These are phyloP conservation scores for Cephonodes hylas DNA, from an alignment of 2,888 invertebrate genomes.

Conservation along the genomic window DNA sequence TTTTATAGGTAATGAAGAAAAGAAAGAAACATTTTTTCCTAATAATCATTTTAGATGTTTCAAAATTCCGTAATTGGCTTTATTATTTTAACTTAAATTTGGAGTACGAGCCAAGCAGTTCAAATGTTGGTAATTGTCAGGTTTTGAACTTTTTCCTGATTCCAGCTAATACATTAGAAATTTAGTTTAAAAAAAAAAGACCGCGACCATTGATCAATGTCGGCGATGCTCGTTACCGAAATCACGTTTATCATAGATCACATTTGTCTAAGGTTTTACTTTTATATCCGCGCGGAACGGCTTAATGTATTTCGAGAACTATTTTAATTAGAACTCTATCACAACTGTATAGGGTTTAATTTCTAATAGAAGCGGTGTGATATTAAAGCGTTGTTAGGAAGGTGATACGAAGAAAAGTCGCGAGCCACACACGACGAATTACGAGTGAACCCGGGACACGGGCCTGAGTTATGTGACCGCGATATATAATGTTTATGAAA, in stretches of 20 bases:
- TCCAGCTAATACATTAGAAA: background rate
- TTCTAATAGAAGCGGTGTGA: slow-evolving; percentile 33
- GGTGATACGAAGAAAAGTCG: slow-evolving; percentile 60
- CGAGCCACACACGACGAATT: slow-evolving; percentile 79
- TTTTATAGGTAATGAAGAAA: background rate
- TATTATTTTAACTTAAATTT: background rate
- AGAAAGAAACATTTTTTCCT: no score
- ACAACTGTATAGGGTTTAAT: slow-evolving; percentile 29
- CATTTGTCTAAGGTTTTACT: slow-evolving; percentile 75
- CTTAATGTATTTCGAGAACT: slow-evolving; percentile 24
- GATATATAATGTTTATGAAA: slow-evolving; percentile 71
- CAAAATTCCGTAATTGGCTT: no score
- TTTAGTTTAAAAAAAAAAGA: slow-evolving; percentile 65
- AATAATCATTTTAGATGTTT: no score
- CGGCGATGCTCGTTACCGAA: slow-evolving; percentile 73
- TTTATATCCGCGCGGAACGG: slow-evolving; percentile 35
- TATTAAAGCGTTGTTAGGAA: slow-evolving; percentile 50
- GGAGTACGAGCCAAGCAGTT: no score
- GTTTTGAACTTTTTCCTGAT: no score
- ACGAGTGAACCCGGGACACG: slow-evolving; percentile 67
- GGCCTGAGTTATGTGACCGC: slow-evolving; percentile 68
- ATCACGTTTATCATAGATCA: slow-evolving; percentile 80
- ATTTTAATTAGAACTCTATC: background rate
- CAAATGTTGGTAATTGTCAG: no score
- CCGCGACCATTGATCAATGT: slow-evolving; percentile 67